Evolutionary conservation across 2,113 vertebrate genomes (phyloP), one percentile per base, ranked within the genome.

Genomic region (Raja brachyura): DNA sequence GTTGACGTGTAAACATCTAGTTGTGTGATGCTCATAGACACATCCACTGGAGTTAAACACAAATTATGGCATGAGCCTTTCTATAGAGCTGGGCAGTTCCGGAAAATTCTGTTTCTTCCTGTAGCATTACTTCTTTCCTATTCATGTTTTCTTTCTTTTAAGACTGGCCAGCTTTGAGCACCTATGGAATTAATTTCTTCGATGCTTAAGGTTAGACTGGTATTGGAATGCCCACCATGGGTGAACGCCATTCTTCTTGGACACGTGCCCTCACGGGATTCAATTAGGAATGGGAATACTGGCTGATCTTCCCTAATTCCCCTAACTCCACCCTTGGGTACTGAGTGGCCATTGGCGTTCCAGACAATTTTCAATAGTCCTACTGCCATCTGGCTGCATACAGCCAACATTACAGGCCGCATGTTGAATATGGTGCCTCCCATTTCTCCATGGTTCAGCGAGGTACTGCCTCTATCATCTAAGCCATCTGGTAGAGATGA

Each of bases 341-440:
- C 59, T 33, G 83, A 14, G 31, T n/a, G 61, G 83, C 28, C n/a
- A 18, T 88, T 56, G 59, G 59, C 31, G 22, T 56, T 61, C 10
- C 13, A 13, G 56, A 61, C 81, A 63, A 88, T 88, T 63, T 31
- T 88, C 83, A 88, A 88, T 66, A 88, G 11, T 59, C 83, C 59
- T 88, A 88, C 83, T 88, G 83, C 83, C 83, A 88, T 16, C 59
- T 88, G 59, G 83, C 83, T 88, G 83, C 63, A 63, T 66, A 31
- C 59, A 88, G 61, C 83, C 5, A 63, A 31, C 56, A 88, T 88
- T 88, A 66, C 83, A 88, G 83, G 61, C n/a, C 83, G 39, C 83
- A 31, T 88, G 3, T 66, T 88, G 59, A 88, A 31, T 10, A 31
- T 33, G 13, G 59, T 59, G 20, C 28, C 83, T 63, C 83, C 83